Percentiles rank a stretch among this genome's conserved stretches.
These are phyloP conservation scores for Drosophila yooni DNA, from an alignment of 2,888 invertebrate species.

Conservation along the genomic window DNA sequence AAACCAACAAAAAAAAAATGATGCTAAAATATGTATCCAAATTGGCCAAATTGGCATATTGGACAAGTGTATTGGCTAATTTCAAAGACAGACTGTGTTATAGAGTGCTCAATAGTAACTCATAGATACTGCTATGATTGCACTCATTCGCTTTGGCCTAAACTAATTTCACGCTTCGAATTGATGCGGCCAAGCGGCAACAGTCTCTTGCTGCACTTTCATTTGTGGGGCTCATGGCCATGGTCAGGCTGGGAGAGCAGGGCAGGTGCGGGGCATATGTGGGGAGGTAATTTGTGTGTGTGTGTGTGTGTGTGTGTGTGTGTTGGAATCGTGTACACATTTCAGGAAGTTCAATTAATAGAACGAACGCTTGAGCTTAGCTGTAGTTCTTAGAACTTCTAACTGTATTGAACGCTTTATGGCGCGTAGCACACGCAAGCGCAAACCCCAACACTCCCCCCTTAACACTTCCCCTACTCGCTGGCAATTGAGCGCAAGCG, in stretches of 20 bases:
- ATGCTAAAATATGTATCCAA: too few species aligned
- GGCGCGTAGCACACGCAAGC: constrained; percentile 76
- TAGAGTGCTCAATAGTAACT: constrained; percentile 10
- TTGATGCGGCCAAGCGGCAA: constrained; percentile 80
- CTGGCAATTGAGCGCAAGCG: constrained; percentile 67
- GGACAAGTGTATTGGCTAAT: constrained; percentile 40
- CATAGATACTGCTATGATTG: constrained; percentile 10
- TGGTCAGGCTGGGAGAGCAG: constrained; percentile 35
- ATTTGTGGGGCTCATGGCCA: constrained; percentile 48
- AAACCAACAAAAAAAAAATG: too few species aligned
- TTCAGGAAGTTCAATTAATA: constrained; percentile 83
- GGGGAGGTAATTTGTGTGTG: neutral
- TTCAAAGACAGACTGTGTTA: constrained; percentile 22
- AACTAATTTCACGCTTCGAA: constrained; percentile 83
- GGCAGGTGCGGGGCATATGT: neutral
- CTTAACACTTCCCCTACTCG: neutral
- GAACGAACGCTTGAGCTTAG: constrained; percentile 64
- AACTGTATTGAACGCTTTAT: constrained; percentile 81
- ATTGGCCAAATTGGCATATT: constrained; percentile 39
- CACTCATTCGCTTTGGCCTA: constrained; percentile 34
- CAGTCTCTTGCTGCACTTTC: constrained; percentile 60
- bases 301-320: neutral
- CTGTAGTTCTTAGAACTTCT: constrained; percentile 66
- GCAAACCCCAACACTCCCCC: constrained; percentile 4
- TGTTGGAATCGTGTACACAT: constrained; percentile 59